Evolutionary conservation across 2,888 invertebrate genomes (phyloP).

Genomic region (Aelia acuminata): DNA sequence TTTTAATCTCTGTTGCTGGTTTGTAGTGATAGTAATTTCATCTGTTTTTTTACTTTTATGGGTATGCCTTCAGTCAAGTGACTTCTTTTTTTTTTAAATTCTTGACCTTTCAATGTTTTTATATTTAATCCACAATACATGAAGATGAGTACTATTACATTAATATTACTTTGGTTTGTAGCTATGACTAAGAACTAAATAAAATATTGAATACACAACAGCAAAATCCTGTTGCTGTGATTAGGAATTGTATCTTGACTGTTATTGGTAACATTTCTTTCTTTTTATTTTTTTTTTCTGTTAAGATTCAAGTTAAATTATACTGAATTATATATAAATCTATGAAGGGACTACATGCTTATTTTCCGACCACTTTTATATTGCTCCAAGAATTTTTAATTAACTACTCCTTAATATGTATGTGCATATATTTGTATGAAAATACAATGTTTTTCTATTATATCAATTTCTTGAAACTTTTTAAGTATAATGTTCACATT

Average conservation of each 20-base stretch:
- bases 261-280: neutral
- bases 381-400: neutral
- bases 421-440: no score
- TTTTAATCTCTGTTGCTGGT: neutral
- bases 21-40: neutral
- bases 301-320: neutral
- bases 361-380: no score
- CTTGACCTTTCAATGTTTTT: neutral
- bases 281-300: neutral
- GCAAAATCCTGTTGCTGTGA: neutral
- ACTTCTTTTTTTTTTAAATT: neutral
- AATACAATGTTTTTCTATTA: no score
- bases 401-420: neutral
- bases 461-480: neutral
- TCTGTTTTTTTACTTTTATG: neutral
- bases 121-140: neutral
- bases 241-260: neutral
- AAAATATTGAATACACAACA: neutral
- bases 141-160: neutral
- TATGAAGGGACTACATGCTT: neutral
- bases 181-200: neutral
- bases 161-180: neutral
- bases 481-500: neutral
- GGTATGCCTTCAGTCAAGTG: neutral
- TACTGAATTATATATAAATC: neutral